phyloP scores from a whole-genome alignment of 2,113 vertebrate genomes.

The Anas platyrhynchos region DNA sequence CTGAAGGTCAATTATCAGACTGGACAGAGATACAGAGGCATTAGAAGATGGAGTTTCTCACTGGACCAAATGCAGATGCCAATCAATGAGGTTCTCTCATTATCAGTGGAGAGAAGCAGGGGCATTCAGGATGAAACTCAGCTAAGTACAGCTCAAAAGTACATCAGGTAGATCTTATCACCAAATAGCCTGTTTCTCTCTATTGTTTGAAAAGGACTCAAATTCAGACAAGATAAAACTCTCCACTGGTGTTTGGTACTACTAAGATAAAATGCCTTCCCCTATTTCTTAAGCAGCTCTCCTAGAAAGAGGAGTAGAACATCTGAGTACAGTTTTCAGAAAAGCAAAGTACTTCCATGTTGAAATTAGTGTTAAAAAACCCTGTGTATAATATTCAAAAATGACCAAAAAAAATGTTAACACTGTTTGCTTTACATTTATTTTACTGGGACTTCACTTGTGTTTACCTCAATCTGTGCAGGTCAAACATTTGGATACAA shows the following conservation, averaged over 20 bases:
- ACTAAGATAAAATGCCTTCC: background rate
- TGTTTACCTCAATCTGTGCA: background rate
- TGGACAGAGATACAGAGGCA: background rate
- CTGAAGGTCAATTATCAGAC: background rate
- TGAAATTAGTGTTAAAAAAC: background rate
- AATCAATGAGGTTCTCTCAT: background rate
- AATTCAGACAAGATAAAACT: too few relatives aligned
- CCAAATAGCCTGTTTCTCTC: too few relatives aligned
- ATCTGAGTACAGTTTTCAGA: background rate
- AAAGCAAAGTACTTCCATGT: background rate
- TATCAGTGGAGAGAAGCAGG: too few relatives aligned
- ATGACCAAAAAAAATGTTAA: background rate
- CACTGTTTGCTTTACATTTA: background rate
- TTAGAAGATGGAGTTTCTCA: background rate
- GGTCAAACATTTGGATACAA: background rate
- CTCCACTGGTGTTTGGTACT: too few relatives aligned
- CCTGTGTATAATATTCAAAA: background rate
- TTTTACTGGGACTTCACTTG: background rate
- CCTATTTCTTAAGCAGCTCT: background rate
- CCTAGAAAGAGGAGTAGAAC: background rate
- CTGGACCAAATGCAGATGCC: background rate
- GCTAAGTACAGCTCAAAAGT: too few relatives aligned
- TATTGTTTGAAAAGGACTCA: too few relatives aligned
- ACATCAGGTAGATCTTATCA: too few relatives aligned
- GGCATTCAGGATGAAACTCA: too few relatives aligned